Evolutionary conservation across 2,113 vertebrate genomes (phyloP).

Genomic region (Menidia beryllina): DNA sequence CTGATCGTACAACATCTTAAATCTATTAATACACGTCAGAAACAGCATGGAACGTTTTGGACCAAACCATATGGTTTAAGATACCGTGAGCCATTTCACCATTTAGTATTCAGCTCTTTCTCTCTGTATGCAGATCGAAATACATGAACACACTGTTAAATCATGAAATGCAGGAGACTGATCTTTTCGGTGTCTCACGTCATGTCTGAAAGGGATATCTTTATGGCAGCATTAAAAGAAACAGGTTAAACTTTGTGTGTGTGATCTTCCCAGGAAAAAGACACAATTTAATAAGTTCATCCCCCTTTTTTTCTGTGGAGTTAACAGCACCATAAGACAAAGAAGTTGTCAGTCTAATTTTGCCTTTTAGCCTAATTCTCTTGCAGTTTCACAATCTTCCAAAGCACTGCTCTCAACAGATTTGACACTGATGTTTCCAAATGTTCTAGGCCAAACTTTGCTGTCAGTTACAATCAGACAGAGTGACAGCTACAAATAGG

Average conservation of each 20-base stretch:
- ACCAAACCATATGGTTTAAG: not conserved
- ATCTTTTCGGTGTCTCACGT: constrained; percentile 64
- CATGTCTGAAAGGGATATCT: constrained; percentile 64
- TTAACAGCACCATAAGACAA: constrained; percentile 44
- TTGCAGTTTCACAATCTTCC: constrained; percentile 54
- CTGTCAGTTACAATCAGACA: constrained; percentile 64
- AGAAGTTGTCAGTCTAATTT: constrained; percentile 70
- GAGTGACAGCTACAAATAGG: constrained; percentile 57
- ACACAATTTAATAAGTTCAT: constrained; percentile 68
- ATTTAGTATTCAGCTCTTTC: constrained; percentile 10
- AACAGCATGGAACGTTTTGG: constrained; percentile 19
- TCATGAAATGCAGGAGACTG: constrained; percentile 69
- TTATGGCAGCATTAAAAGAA: constrained; percentile 73
- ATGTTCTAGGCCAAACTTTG: constrained; percentile 53
- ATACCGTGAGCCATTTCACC: constrained; percentile 24
- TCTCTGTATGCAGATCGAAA: constrained; percentile 23
- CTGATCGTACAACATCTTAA: no score
- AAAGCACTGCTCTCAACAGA: constrained; percentile 46
- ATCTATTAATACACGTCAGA: no score
- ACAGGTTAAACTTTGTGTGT: constrained; percentile 58
- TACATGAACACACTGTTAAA: constrained; percentile 45
- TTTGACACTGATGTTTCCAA: constrained; percentile 49
- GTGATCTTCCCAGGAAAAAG: constrained; percentile 62
- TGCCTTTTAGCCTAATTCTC: constrained; percentile 59
- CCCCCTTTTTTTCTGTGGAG: constrained; percentile 24